A percentile compares a stretch with the other conserved stretches of the same genome.
Evolutionary conservation across 2,797 vertebrate genomes (phyloP).

Genomic region (Lycodopsis pacificus): DNA sequence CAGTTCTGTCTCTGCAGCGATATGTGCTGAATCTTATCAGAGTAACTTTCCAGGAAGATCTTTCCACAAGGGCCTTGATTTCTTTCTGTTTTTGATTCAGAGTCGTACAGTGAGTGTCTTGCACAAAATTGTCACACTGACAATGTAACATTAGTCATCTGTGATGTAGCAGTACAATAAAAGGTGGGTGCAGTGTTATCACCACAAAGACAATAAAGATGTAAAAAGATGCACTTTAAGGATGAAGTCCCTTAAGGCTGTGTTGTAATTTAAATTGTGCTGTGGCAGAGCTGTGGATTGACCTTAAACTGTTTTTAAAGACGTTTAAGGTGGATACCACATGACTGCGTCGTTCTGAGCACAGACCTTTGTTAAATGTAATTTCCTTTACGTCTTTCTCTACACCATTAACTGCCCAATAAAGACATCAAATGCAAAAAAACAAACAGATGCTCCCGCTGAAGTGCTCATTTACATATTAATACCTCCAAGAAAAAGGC

Average conservation of each 20-base stretch:
- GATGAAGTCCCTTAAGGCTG: background rate
- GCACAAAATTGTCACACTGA: background rate
- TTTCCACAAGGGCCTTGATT: slow-evolving; percentile 19
- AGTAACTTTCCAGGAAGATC: slow-evolving; percentile 47
- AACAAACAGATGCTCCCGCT: too few species aligned
- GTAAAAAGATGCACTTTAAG: background rate
- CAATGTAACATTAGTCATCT: background rate
- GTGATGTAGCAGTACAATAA: background rate
- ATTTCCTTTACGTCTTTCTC: too few species aligned
- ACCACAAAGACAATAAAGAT: background rate
- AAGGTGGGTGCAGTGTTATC: background rate
- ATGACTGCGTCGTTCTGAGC: too few species aligned
- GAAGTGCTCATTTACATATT: too few species aligned
- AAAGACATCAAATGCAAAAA: too few species aligned
- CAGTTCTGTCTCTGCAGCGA: slow-evolving; percentile 29
- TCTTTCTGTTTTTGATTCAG: background rate
- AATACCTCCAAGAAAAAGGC: too few species aligned
- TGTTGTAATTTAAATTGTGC: background rate
- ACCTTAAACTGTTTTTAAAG: background rate
- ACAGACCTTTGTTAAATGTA: too few species aligned
- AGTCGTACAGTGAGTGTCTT: background rate
- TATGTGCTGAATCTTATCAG: slow-evolving; percentile 70
- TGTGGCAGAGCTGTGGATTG: background rate
- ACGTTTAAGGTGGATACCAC: too few species aligned
- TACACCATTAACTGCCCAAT: too few species aligned